Evolutionary conservation across 2,888 invertebrate genomes (phyloP).

Genomic region (Dynastes tityus): DNA sequence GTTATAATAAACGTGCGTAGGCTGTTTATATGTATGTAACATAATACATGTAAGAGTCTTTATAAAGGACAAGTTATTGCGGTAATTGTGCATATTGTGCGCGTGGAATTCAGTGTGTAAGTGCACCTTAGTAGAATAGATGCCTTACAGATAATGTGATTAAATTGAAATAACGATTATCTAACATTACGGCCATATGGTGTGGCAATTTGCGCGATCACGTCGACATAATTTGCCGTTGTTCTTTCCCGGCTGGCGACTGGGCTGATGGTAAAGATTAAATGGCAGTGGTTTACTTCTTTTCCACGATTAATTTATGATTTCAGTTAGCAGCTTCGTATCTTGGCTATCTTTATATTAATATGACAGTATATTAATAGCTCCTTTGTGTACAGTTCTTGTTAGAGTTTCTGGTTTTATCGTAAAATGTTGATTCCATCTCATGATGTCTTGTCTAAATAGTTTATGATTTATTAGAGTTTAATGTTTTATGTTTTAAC

Average conservation of each 20-base stretch:
- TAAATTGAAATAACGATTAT: constrained; percentile 48
- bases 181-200: constrained; percentile 46
- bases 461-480: not conserved
- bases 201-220: constrained; percentile 47
- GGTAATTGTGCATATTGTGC: constrained; percentile 47
- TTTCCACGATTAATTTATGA: constrained; percentile 34
- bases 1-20: constrained; percentile 48
- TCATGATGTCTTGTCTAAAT: not conserved
- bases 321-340: constrained; percentile 30
- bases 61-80: constrained; percentile 46
- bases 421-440: constrained; percentile 9
- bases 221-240: constrained; percentile 45
- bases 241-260: constrained; percentile 40
- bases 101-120: constrained; percentile 48
- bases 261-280: constrained; percentile 37
- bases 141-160: constrained; percentile 47
- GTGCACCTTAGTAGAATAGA: constrained; percentile 47
- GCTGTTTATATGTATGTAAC: constrained; percentile 46
- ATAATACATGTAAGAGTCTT: constrained; percentile 47
- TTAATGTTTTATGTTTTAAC: not conserved
- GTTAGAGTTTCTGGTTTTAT: constrained; percentile 8
- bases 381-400: not conserved
- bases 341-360: constrained; percentile 10
- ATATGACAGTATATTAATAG: constrained; percentile 10
- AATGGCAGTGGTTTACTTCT: constrained; percentile 38